Evolutionary conservation across 2,888 invertebrate species (phyloP).

Genomic region (Flexamia atlantica): DNA sequence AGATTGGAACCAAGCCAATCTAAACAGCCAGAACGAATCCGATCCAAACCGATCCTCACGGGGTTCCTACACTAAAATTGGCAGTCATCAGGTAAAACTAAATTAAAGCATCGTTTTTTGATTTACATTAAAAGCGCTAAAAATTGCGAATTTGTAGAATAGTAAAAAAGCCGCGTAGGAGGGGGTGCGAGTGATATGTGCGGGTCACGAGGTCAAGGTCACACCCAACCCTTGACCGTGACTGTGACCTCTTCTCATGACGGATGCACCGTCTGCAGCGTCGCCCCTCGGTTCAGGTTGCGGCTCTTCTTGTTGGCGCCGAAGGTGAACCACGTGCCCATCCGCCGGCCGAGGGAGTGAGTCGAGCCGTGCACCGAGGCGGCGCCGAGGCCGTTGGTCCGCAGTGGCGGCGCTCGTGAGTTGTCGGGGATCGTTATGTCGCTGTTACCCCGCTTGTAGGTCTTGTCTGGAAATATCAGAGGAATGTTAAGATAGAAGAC

Average conservation of each 20-base stretch:
- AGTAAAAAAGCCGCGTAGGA: slow-evolving; percentile 19
- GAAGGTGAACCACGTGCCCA: slow-evolving; percentile 80
- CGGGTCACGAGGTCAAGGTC: slow-evolving; percentile 36
- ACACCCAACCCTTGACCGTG: slow-evolving; percentile 68
- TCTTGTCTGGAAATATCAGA: slow-evolving; percentile 66
- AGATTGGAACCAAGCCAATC: not conserved
- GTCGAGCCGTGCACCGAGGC: slow-evolving; percentile 71
- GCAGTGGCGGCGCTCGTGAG: not conserved
- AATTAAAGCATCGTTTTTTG: slow-evolving; percentile 19
- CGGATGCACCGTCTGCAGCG: slow-evolving; percentile 65
- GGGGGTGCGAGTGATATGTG: slow-evolving; percentile 13
- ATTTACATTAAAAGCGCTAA: slow-evolving; percentile 17
- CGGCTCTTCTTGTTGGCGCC: slow-evolving; percentile 78
- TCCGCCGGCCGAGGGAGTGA: slow-evolving; percentile 77
- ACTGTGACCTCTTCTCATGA: slow-evolving; percentile 67
- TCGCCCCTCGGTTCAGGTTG: slow-evolving; percentile 77
- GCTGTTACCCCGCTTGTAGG: slow-evolving; percentile 67
- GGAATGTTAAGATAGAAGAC: too few species aligned
- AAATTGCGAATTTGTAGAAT: not conserved
- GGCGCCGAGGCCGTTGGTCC: slow-evolving; percentile 57
- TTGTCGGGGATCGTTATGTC: slow-evolving; percentile 45
- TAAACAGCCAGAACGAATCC: not conserved
- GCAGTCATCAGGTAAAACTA: slow-evolving; percentile 32
- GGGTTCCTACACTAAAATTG: slow-evolving; percentile 10
- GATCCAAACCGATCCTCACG: not conserved